Base-by-base conservation (phyloP, 2,797 vertebrate species). In the Stomatorhinus walkeri region DNA sequence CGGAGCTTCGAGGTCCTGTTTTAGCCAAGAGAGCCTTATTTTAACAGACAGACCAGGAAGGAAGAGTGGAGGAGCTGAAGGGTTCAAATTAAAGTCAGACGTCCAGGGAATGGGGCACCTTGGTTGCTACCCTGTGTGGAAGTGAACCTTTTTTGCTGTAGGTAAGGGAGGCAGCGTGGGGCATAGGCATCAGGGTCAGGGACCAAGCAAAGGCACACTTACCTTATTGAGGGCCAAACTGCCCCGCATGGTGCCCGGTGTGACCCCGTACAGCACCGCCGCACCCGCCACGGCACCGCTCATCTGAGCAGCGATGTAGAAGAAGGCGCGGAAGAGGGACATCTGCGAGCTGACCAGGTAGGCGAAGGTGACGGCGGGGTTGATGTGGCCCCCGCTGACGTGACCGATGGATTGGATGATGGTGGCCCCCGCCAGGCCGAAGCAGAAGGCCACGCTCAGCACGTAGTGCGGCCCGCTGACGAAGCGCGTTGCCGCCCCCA, bases 341-440 rank as follows among this genome's bases (percentile, higher is more conserved):
- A 99, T 95, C 96, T 98, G 98, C 9, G 98, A 97, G 92, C 97
- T 96, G 88, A 98, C 88, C 89, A 99, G 96, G 93, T 97, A 97
- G 91, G 97, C 98, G 84, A 99, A 95, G 87, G 98, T 99, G 92
- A 99, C 95, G 2, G 98, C 98, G 1, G 98, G 98, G 93, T 99
- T 99, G 94, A 98, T 94, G 91, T 99, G 97, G 90, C 97, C 98
- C 14, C 98, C 98, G 24, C 98, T 99, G 94, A 99, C 96, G 90
- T 97, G 97, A 89, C 98, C 97, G 64, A 99, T 94, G 88, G 96
- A 95, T 94, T 99, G 98, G 93, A 98, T 96, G 92, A 99, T 92
- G 0, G 97, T 99, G 92, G 97, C 97, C 32, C 97, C 95, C 16
- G 96, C 97, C 92, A 99, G 92, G 54, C 98, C 98, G 14, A 99